A percentile compares a stretch with the other conserved stretches of the same genome.
Evolutionary conservation across 2,797 vertebrate genomes (phyloP).

Genomic region (Craterocephalus amniculus): DNA sequence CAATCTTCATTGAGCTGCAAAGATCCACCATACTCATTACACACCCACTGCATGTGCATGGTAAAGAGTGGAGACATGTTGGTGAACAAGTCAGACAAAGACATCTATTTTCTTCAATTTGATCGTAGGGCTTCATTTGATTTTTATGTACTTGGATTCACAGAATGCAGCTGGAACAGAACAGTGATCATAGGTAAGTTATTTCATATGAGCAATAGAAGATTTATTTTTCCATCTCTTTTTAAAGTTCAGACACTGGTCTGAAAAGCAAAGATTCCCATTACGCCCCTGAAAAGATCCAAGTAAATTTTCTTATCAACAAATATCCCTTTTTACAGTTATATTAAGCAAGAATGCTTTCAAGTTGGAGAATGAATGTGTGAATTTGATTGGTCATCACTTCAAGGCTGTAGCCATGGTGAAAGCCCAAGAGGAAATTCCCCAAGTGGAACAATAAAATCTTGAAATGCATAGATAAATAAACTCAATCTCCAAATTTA

Average conservation of each 20-base stretch:
- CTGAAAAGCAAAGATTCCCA: slow-evolving; percentile 7
- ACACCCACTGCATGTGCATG: slow-evolving; percentile 3
- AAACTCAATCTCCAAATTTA: neutral
- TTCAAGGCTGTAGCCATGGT: no score
- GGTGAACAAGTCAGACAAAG: slow-evolving; percentile 5
- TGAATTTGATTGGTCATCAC: no score
- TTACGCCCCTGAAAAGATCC: neutral
- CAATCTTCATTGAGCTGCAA: slow-evolving; percentile 19
- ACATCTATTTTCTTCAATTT: slow-evolving; percentile 12
- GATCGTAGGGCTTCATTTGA: slow-evolving; percentile 11
- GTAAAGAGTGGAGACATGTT: neutral
- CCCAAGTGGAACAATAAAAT: no score
- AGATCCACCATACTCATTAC: neutral
- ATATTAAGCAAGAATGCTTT: neutral
- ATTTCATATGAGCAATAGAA: neutral
- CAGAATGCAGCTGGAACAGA: slow-evolving; percentile 8
- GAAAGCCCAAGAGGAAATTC: no score
- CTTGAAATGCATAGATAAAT: neutral
- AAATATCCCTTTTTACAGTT: neutral
- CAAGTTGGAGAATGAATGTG: no score
- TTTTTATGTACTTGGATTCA: slow-evolving; percentile 29
- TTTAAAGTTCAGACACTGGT: slow-evolving; percentile 8
- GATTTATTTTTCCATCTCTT: slow-evolving; percentile 20
- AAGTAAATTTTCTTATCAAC: no score
- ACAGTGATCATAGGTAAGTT: slow-evolving; percentile 18